Evolutionary conservation across 2,113 vertebrate species (phyloP).

Genomic region (Lamprologus sp.): DNA sequence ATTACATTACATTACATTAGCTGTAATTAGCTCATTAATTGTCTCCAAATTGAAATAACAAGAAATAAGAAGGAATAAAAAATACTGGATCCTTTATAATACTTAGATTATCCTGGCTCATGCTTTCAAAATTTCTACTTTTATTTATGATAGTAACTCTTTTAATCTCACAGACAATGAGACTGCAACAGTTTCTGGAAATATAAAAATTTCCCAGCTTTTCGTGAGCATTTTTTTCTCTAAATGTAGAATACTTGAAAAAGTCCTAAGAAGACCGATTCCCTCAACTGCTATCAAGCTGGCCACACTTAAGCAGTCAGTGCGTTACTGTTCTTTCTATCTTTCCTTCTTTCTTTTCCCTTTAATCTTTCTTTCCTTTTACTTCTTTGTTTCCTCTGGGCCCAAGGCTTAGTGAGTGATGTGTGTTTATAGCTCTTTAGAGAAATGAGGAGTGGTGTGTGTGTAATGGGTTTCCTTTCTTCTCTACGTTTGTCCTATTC

Average conservation of each 20-base stretch:
- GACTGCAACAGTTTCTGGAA: background rate
- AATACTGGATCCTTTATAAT: background rate
- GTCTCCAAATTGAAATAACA: background rate
- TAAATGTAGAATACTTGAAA: background rate
- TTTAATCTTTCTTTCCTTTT: background rate
- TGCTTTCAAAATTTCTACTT: background rate
- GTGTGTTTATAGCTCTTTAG: slow-evolving; percentile 30
- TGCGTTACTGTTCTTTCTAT: background rate
- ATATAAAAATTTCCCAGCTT: background rate
- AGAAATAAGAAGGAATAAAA: background rate
- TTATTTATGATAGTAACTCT: background rate
- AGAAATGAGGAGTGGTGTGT: background rate
- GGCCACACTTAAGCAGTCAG: background rate
- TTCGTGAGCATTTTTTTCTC: background rate
- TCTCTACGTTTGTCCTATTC: slow-evolving; percentile 19
- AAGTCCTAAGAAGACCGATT: background rate
- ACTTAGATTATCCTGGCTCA: background rate
- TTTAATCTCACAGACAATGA: background rate
- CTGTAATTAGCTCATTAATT: background rate
- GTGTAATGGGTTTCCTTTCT: slow-evolving; percentile 40
- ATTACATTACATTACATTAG: background rate
- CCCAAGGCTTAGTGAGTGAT: slow-evolving; percentile 1
- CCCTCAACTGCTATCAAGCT: background rate
- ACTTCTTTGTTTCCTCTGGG: background rate
- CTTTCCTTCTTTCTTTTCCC: background rate